phyloP scores from a whole-genome alignment of 2,888 invertebrate species.

The Listrodromus nycthemerus region DNA sequence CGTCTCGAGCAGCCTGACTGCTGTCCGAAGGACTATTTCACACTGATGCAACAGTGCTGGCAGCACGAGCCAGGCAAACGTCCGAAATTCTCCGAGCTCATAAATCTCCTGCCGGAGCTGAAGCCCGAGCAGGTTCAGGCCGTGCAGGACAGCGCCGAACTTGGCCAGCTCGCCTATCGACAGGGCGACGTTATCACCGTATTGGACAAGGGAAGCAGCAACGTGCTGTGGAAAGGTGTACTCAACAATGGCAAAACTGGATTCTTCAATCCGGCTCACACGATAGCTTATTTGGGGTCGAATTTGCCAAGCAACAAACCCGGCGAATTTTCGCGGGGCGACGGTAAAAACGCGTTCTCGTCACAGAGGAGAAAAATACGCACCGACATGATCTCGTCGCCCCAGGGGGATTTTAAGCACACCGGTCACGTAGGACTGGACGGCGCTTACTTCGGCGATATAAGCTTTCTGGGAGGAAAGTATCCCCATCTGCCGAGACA shows the following conservation, averaged over 20 bases:
- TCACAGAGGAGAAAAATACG: slow-evolving; percentile 88
- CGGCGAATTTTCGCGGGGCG: slow-evolving; percentile 85
- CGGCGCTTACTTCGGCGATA: slow-evolving; percentile 98
- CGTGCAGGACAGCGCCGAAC: slow-evolving; percentile 87
- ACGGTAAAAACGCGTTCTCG: slow-evolving; percentile 87
- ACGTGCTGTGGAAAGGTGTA: slow-evolving; percentile 94
- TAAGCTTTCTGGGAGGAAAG: slow-evolving; percentile 90
- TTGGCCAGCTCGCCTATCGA: slow-evolving; percentile 92
- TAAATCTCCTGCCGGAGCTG: slow-evolving; percentile 91
- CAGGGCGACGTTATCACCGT: slow-evolving; percentile 97
- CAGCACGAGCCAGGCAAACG: slow-evolving; percentile 94
- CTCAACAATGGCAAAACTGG: slow-evolving; percentile 96
- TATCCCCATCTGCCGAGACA: slow-evolving; percentile 94
- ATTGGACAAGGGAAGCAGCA: slow-evolving; percentile 90
- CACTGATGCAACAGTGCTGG: slow-evolving; percentile 98
- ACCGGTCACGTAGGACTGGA: slow-evolving; percentile 98
- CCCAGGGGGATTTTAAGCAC: slow-evolving; percentile 98
- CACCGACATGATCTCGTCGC: slow-evolving; percentile 97
- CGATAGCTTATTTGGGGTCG: slow-evolving; percentile 94
- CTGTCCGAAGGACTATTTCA: slow-evolving; percentile 96
- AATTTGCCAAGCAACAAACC: slow-evolving; percentile 88
- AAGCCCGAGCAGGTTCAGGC: slow-evolving; percentile 97
- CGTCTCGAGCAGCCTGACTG: slow-evolving; percentile 97
- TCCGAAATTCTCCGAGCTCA: slow-evolving; percentile 95
- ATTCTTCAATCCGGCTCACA: slow-evolving; percentile 94